Base-by-base conservation (phyloP, 2,797 vertebrate species). In the Anguilla obscura region DNA sequence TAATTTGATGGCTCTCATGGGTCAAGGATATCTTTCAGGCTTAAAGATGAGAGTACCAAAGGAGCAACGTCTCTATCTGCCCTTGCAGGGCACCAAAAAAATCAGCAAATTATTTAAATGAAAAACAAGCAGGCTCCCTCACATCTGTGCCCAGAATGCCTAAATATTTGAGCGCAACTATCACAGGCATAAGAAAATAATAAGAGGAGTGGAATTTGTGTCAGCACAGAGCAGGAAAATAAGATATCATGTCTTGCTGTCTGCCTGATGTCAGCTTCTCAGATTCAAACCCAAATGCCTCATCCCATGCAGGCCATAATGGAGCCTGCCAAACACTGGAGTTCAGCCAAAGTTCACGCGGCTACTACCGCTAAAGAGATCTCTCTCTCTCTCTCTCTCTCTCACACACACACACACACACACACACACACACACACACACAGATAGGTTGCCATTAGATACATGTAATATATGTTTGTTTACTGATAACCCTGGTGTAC, bases 231-330 rank as follows among this genome's bases (percentile, higher is more conserved):
- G 97, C 96, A 96, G 95, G 95, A 98, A 98, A 99, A 98, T 98
- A 98, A 99, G 98, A 99, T 98, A 98, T 99, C 98, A 99, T 95
- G 97, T 97, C 97, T 96, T 97, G 96, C 97, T 97, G 97, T 97
- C 97, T 96, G 97, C 96, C 97, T 96, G 96, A 97, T 97, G 98
- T 99, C 97, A 97, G 94, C 94, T 96, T 96, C 95, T 97, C 96
- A 92, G 96, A 98, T 97, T 97, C 93, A 95, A 97, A 97, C 95
- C 95, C 95, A 93, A 97, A 97, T 94, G 97, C 96, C 95, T 98
- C 97, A 95, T 98, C 97, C 94, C 94, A 92, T 95, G 93, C 96
- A 95, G 96, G 95, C 96, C 95, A 94, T 96, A 93, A 95, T 93
- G 92, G 93, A 96, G 96, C 93, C 96, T 96, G 96, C 96, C 96